phyloP scores from a whole-genome alignment of 1,140 invertebrate species.

The Drosophila navojoa region DNA sequence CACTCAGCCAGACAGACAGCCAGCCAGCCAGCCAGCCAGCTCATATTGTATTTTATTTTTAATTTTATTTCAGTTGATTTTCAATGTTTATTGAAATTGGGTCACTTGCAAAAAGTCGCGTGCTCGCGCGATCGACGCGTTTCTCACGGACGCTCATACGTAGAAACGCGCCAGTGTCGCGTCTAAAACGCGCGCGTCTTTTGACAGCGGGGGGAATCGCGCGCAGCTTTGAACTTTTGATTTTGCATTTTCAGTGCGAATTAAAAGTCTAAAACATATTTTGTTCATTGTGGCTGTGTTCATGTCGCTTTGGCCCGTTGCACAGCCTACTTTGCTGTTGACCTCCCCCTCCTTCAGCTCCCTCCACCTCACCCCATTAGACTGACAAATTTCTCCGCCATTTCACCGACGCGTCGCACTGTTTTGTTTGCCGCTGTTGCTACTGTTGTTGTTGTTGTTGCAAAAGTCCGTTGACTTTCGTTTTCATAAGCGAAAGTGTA shows the following conservation, averaged over 20 bases:
- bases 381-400: slow-evolving; percentile 76
- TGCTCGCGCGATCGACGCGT: slow-evolving; percentile 34
- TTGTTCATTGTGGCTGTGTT: slow-evolving; percentile 16
- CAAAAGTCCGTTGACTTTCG: slow-evolving; percentile 79
- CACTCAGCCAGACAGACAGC: background rate
- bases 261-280: background rate
- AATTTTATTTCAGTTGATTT: slow-evolving; percentile 70
- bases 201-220: background rate
- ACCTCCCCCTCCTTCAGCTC: slow-evolving; percentile 9
- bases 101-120: slow-evolving; percentile 77
- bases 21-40: background rate
- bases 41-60: slow-evolving; percentile 27
- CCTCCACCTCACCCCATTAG: slow-evolving; percentile 29
- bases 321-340: slow-evolving; percentile 30
- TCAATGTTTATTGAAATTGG: slow-evolving; percentile 66
- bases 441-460: slow-evolving; percentile 31
- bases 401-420: slow-evolving; percentile 60
- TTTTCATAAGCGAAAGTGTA: slow-evolving; percentile 83
- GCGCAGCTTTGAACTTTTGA: slow-evolving; percentile 50
- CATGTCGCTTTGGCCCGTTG: slow-evolving; percentile 33
- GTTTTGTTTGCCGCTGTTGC: slow-evolving; percentile 22
- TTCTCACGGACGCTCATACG: slow-evolving; percentile 60
- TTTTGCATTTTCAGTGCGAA: background rate
- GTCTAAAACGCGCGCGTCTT: slow-evolving; percentile 41
- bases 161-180: slow-evolving; percentile 33